phyloP scores from a whole-genome alignment of 2,797 vertebrate genomes.

The Gila robusta region DNA sequence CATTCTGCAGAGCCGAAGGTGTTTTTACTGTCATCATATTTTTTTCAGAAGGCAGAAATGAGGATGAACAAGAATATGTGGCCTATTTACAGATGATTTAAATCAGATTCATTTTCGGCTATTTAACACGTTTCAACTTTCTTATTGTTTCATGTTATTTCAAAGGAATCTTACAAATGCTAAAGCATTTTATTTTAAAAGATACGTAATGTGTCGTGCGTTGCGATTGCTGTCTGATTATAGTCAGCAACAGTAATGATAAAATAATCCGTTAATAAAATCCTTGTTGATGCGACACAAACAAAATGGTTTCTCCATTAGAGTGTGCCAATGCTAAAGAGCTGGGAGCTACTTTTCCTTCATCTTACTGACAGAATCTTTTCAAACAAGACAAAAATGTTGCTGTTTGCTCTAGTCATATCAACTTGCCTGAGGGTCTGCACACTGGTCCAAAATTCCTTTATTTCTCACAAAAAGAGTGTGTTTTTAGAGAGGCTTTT shows the following conservation, averaged over 20 bases:
- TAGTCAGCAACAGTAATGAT: neutral
- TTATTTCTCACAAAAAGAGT: slow-evolving; percentile 74
- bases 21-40: slow-evolving; percentile 16
- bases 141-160: slow-evolving; percentile 1
- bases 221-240: slow-evolving; percentile 13
- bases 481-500: slow-evolving; percentile 72
- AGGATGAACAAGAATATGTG: neutral
- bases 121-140: neutral
- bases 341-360: slow-evolving; percentile 67
- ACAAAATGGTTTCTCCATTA: slow-evolving; percentile 24
- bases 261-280: slow-evolving; percentile 24
- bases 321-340: neutral
- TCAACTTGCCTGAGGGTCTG: slow-evolving; percentile 67
- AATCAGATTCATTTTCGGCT: neutral
- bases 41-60: slow-evolving; percentile 30
- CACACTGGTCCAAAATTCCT: slow-evolving; percentile 71
- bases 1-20: slow-evolving; percentile 26
- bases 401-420: slow-evolving; percentile 46
- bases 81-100: neutral
- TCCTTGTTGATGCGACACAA: neutral
- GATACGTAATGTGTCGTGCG: neutral
- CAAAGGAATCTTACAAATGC: neutral
- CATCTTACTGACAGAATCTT: slow-evolving; percentile 41
- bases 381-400: slow-evolving; percentile 45
- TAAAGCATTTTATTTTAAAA: neutral